A percentile compares a stretch with the other conserved stretches of the same genome.
phyloP scores from a whole-genome alignment of 1,140 invertebrate genomes.

The Epicauta chinensis region DNA sequence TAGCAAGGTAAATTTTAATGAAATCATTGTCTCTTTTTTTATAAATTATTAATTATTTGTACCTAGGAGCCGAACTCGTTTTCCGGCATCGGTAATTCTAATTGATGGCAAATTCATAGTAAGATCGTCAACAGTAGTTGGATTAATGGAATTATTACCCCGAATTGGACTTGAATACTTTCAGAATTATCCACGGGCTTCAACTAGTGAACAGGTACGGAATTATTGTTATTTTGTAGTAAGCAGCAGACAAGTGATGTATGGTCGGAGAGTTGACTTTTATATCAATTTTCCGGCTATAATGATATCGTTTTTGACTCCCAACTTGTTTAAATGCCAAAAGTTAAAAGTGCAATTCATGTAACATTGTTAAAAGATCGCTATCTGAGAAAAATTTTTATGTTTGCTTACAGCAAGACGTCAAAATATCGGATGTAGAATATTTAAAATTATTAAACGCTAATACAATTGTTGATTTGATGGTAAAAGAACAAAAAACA shows the following conservation, averaged over 20 bases:
- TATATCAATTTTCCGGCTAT: no score
- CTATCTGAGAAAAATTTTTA: neutral
- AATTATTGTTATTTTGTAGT: no score
- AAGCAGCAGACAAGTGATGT: no score
- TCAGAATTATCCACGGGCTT: constrained; percentile 27
- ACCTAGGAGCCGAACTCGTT: constrained; percentile 63
- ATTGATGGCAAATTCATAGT: constrained; percentile 70
- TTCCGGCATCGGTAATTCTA: constrained; percentile 74
- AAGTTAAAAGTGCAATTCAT: no score
- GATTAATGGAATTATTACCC: constrained; percentile 46
- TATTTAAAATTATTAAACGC: constrained; percentile 67
- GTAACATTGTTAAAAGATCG: no score
- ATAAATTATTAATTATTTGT: no score
- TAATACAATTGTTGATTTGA: constrained; percentile 74
- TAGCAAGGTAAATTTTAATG: constrained; percentile 40
- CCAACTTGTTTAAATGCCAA: no score
- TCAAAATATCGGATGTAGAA: constrained; percentile 55
- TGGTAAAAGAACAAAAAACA: constrained; percentile 85
- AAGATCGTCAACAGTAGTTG: constrained; percentile 61
- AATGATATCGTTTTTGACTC: constrained; percentile 24
- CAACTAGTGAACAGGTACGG: no score
- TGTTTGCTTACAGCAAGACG: no score
- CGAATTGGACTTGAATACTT: constrained; percentile 66
- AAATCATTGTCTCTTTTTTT: neutral
- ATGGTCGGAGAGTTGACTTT: no score